phyloP scores from a whole-genome alignment of 2,888 invertebrate genomes.

The Pelosia muscerda region DNA sequence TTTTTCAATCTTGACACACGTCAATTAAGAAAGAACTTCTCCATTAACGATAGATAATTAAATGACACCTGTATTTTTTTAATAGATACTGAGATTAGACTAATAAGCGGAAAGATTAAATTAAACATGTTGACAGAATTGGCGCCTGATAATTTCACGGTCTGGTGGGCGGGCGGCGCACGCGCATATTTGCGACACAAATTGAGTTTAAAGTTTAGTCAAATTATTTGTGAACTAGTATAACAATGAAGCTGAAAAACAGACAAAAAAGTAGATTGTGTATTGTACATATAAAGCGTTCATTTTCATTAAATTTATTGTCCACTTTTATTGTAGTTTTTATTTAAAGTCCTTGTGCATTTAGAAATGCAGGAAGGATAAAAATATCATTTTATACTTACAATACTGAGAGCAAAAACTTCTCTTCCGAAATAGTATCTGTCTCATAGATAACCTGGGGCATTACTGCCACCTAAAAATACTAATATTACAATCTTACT shows the following conservation, averaged over 20 bases:
- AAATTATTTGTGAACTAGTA: constrained; percentile 31
- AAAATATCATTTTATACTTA: neutral
- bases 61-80: neutral
- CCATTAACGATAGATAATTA: too few relatives aligned
- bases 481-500: too few relatives aligned
- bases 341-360: neutral
- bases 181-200: constrained; percentile 37
- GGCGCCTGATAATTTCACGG: constrained; percentile 51
- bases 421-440: too few relatives aligned
- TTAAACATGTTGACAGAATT: constrained; percentile 25
- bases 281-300: neutral
- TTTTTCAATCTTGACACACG: too few relatives aligned
- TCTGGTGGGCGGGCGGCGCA: constrained; percentile 29
- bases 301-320: neutral
- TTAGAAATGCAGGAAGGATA: neutral
- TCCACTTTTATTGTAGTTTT: neutral
- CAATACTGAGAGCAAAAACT: too few relatives aligned
- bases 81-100: neutral
- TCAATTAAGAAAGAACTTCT: too few relatives aligned
- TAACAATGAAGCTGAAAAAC: constrained; percentile 23
- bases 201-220: constrained; percentile 32
- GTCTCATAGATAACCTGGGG: too few relatives aligned
- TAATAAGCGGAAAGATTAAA: neutral
- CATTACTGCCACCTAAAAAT: too few relatives aligned
- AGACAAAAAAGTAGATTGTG: constrained; percentile 1